A percentile compares a stretch with the other conserved stretches of the same genome.
Evolutionary conservation across 37 sponge, comb jelly and placozoan species (phyloP).

Genomic region (Diacarnus erythraeanus): DNA sequence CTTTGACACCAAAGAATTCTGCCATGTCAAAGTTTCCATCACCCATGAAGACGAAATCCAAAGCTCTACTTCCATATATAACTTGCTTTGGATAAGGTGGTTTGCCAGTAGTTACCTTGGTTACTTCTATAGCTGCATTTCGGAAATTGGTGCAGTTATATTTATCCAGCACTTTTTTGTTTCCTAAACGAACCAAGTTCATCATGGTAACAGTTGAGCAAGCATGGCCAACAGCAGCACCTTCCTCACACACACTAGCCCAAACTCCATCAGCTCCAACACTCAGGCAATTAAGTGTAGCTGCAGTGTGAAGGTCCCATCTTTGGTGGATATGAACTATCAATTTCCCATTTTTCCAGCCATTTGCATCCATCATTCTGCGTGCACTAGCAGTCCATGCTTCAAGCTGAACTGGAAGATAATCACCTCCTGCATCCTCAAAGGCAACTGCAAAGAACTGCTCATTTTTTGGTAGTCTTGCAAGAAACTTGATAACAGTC

Average conservation of each 20-base stretch:
- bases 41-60: slow-evolving; percentile 74
- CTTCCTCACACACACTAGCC: slow-evolving; percentile 86
- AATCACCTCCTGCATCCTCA: slow-evolving; percentile 82
- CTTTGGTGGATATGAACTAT: slow-evolving; percentile 82
- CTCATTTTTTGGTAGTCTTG: slow-evolving; percentile 42
- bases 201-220: slow-evolving; percentile 73
- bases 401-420: slow-evolving; percentile 73
- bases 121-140: slow-evolving; percentile 71
- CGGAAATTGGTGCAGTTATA: slow-evolving; percentile 78
- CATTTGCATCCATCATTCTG: slow-evolving; percentile 64
- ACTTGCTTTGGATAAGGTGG: slow-evolving; percentile 73
- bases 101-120: slow-evolving; percentile 69
- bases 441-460: slow-evolving; percentile 61
- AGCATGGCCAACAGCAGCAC: slow-evolving; percentile 90
- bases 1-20: slow-evolving; percentile 74
- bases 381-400: slow-evolving; percentile 78
- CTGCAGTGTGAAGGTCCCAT: slow-evolving; percentile 76
- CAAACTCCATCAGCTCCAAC: slow-evolving; percentile 87
- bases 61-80: slow-evolving; percentile 74
- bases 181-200: slow-evolving; percentile 83
- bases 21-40: slow-evolving; percentile 78
- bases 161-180: slow-evolving; percentile 61
- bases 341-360: slow-evolving; percentile 66
- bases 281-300: slow-evolving; percentile 72
- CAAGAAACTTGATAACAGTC: slow-evolving; percentile 54